phyloP scores from a whole-genome alignment of 2,797 vertebrate species.

The Urosaurus nigricauda region DNA sequence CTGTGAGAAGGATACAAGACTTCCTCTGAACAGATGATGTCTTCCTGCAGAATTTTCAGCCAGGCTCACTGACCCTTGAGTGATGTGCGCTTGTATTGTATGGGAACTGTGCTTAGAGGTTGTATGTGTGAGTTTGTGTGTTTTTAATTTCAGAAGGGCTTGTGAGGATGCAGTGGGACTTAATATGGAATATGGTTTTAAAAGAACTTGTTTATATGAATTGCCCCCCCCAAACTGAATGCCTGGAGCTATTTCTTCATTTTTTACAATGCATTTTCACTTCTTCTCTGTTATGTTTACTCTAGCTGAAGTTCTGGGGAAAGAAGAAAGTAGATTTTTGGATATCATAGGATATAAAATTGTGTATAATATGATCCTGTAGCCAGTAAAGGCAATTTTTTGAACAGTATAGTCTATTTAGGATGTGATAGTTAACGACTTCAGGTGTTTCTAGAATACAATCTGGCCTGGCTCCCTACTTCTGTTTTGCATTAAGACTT shows the following conservation, averaged over 20 bases:
- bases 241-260: neutral
- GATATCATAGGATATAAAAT: neutral
- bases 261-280: neutral
- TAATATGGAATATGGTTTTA: neutral
- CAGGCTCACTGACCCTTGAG: neutral
- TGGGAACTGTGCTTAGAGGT: neutral
- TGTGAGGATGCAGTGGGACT: neutral
- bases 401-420: neutral
- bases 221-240: neutral
- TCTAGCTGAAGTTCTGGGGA: neutral
- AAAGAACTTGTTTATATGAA: neutral
- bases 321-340: neutral
- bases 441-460: neutral
- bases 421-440: neutral
- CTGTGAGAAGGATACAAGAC: slow-evolving; percentile 4
- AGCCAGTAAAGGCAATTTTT: neutral
- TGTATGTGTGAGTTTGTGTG: no score
- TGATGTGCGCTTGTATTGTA: neutral
- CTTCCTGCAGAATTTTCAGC: slow-evolving; percentile 6
- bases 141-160: neutral
- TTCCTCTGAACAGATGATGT: neutral
- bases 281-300: neutral
- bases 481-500: neutral
- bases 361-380: neutral
- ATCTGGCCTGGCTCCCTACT: neutral